Evolutionary conservation across 1,140 invertebrate species (phyloP).

Genomic region (Mylabris phalerata): DNA sequence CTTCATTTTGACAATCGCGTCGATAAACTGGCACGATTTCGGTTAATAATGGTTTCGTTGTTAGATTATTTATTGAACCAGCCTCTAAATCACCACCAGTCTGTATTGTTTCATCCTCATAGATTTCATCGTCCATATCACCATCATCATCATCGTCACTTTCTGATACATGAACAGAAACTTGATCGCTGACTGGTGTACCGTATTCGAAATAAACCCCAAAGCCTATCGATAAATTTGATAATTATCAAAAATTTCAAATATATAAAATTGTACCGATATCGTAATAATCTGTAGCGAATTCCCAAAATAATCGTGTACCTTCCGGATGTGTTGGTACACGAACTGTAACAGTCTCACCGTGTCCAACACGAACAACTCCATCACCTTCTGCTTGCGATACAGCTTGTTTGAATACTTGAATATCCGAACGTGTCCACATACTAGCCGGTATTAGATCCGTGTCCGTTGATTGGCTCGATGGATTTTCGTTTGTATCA

Average conservation of each 20-base stretch:
- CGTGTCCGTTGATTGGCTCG: not conserved
- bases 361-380: conserved; percentile 92
- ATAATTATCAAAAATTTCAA: not conserved
- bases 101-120: conserved; percentile 49
- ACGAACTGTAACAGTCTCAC: conserved; percentile 93
- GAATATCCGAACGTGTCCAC: conserved; percentile 91
- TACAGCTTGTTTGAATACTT: conserved; percentile 85
- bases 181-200: conserved; percentile 73
- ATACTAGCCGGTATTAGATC: conserved; percentile 57
- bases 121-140: conserved; percentile 67
- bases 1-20: conserved; percentile 92
- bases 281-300: conserved; percentile 97
- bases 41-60: conserved; percentile 35
- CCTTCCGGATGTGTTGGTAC: conserved; percentile 96
- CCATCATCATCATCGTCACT: conserved; percentile 86
- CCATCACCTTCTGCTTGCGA: conserved; percentile 85
- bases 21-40: conserved; percentile 86
- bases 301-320: conserved; percentile 97
- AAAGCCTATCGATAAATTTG: conserved; percentile 60
- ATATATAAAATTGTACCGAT: conserved; percentile 51
- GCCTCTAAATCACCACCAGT: conserved; percentile 37
- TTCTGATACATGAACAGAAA: conserved; percentile 85
- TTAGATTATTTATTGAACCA: conserved; percentile 23
- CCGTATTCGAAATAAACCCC: conserved; percentile 99
- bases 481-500: not conserved